A percentile compares a stretch with the other conserved stretches of the same genome.
Evolutionary conservation across 2,113 vertebrate species (phyloP).

Genomic region (Scartelaos histophorus): DNA sequence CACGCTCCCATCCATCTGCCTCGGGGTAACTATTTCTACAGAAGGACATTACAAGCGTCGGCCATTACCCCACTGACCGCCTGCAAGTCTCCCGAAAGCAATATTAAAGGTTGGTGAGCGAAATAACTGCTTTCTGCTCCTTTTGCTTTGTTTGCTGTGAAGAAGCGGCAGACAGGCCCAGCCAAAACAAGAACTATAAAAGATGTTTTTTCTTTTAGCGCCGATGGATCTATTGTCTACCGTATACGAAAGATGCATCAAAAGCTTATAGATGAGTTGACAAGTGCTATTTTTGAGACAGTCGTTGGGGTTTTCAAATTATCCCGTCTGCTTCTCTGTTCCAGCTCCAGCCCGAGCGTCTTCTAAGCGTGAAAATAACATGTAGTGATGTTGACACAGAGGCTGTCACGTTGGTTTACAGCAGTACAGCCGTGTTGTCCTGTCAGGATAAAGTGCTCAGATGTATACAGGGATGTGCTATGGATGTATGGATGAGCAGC

Average conservation of each 20-base stretch:
- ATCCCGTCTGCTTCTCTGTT: neutral
- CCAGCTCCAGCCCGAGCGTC: neutral
- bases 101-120: constrained; percentile 26
- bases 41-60: constrained; percentile 22
- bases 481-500: constrained; percentile 30
- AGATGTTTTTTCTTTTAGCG: neutral
- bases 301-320: neutral
- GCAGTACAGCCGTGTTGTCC: constrained; percentile 38
- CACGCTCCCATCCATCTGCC: neutral
- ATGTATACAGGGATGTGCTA: constrained; percentile 12
- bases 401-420: constrained; percentile 48
- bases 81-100: constrained; percentile 12
- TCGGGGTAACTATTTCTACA: neutral
- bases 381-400: constrained; percentile 32
- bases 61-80: constrained; percentile 24
- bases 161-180: neutral
- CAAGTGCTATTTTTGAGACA: neutral
- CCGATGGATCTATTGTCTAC: neutral
- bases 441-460: constrained; percentile 17
- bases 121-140: constrained; percentile 8
- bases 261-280: neutral
- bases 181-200: constrained; percentile 6
- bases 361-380: neutral
- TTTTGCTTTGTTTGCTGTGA: constrained; percentile 16
- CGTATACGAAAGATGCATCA: neutral